phyloP scores from a whole-genome alignment of 2,888 invertebrate species.

The Philonicus albiceps region DNA sequence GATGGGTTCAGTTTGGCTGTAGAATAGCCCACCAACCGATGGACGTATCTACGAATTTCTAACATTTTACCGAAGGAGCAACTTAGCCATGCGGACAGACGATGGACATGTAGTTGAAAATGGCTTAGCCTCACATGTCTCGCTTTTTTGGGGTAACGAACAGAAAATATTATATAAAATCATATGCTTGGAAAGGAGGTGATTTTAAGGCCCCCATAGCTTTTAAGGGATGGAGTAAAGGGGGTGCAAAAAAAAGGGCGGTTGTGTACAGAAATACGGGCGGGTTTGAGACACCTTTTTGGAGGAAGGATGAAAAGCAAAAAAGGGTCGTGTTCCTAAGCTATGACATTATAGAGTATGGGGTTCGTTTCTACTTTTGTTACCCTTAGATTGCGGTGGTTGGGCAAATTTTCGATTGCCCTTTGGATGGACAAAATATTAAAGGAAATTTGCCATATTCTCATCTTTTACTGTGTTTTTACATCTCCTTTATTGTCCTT shows the following conservation, averaged over 20 bases:
- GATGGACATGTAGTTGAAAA: conserved; percentile 14
- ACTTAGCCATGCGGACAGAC: background rate
- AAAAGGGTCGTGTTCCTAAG: conserved; percentile 8
- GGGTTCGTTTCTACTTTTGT: background rate
- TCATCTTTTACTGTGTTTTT: background rate
- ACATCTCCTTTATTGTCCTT: conserved; percentile 1
- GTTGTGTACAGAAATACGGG: background rate
- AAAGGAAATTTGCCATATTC: conserved; percentile 28
- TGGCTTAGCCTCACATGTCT: conserved; percentile 18
- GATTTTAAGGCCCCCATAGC: background rate
- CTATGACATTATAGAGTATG: background rate
- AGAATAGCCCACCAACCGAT: background rate
- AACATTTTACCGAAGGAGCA: background rate
- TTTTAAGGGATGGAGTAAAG: background rate
- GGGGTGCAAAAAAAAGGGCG: background rate
- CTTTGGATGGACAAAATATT: background rate
- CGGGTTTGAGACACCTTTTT: conserved; percentile 21
- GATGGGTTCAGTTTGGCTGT: background rate
- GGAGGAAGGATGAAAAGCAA: background rate
- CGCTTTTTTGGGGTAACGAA: conserved; percentile 27
- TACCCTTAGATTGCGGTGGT: background rate
- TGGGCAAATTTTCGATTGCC: conserved; percentile 18
- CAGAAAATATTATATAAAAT: conserved; percentile 36
- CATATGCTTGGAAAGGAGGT: conserved; percentile 6
- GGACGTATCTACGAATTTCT: background rate